Conservation (phyloP, 2,888 invertebrate species). For the Tipula helvola region DNA sequence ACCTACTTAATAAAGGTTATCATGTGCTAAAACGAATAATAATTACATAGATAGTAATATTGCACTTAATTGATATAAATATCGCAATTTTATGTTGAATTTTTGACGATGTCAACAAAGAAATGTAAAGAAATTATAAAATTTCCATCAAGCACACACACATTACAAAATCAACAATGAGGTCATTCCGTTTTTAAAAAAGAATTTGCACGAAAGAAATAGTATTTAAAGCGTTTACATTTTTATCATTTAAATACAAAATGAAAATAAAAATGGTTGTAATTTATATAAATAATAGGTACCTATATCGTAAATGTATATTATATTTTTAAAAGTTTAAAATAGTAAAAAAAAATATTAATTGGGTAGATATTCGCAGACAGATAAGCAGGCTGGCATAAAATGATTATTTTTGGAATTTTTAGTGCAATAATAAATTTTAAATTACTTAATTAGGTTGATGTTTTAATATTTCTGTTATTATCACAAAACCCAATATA, state of each 20-base stretch:
- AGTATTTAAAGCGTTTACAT: neutral
- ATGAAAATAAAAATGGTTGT: neutral
- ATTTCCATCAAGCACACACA: neutral
- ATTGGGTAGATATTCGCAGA: neutral
- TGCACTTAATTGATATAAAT: neutral
- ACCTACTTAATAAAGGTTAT: neutral
- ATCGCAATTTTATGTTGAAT: neutral
- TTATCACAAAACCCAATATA: neutral
- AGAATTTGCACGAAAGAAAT: neutral
- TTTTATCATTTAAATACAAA: neutral
- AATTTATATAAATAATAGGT: neutral
- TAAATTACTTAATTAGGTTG: neutral
- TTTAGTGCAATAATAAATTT: neutral
- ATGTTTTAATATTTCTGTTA: neutral
- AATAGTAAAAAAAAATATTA: neutral
- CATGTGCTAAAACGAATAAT: neutral
- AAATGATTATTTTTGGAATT: neutral
- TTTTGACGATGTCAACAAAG: neutral
- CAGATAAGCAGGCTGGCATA: neutral
- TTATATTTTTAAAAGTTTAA: neutral
- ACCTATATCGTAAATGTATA: neutral
- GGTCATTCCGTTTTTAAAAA: neutral
- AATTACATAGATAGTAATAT: neutral
- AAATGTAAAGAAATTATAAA: neutral
- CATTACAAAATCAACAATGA: slow-evolving; percentile 4